These are phyloP conservation scores for Bolborhynchus lineola DNA, from an alignment of 2,113 vertebrate genomes.

Conservation along the genomic window DNA sequence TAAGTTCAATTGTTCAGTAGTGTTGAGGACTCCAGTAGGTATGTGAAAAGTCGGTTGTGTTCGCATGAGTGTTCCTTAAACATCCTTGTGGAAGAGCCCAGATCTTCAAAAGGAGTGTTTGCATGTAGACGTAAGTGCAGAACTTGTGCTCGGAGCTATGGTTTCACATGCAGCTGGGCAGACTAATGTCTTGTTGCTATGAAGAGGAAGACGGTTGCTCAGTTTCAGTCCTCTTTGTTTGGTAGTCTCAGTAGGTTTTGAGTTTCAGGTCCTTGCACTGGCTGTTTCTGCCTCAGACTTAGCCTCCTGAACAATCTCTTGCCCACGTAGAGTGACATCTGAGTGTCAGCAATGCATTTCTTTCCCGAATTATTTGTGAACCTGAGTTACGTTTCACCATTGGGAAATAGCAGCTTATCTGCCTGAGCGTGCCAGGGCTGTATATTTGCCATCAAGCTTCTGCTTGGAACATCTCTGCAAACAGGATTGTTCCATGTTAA, in stretches of 20 bases:
- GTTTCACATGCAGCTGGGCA: background rate
- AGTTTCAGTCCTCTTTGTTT: background rate
- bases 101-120: background rate
- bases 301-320: background rate
- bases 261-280: background rate
- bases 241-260: background rate
- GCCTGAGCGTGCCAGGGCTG: background rate
- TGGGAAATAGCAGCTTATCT: background rate
- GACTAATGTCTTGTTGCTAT: background rate
- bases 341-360: background rate
- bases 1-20: background rate
- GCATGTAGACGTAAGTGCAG: background rate
- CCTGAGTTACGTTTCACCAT: accelerated
- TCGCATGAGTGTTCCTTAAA: background rate
- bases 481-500: background rate
- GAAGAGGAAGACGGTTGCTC: background rate
- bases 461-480: background rate
- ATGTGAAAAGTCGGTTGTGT: background rate
- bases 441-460: background rate
- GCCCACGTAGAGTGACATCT: background rate
- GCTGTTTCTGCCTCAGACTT: background rate
- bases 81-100: background rate
- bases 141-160: background rate
- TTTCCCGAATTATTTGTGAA: background rate
- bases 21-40: background rate